Conservation (phyloP, 2,888 invertebrate genomes). For the Nymphalis c-album region DNA sequence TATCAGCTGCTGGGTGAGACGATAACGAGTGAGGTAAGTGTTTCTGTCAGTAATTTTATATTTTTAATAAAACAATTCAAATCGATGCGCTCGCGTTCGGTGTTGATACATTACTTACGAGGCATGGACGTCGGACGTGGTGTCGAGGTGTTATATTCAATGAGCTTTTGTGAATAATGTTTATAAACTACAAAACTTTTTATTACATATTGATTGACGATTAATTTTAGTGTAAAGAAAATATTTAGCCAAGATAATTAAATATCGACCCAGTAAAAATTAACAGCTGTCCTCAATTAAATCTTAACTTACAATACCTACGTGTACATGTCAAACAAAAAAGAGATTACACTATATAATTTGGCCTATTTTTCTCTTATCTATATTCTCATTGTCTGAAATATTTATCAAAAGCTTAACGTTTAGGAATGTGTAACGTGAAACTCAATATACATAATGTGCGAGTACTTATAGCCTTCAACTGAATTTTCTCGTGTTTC, state of each 20-base stretch:
- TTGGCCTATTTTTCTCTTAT: too few relatives aligned
- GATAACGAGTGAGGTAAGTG: slow-evolving; percentile 41
- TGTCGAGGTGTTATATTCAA: not conserved
- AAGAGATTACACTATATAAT: not conserved
- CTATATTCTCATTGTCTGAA: not conserved
- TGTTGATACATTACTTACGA: slow-evolving; percentile 11
- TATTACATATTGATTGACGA: not conserved
- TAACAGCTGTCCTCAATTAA: not conserved
- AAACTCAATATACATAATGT: not conserved
- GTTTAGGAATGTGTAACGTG: not conserved
- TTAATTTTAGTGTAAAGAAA: not conserved
- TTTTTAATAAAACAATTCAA: slow-evolving; percentile 2
- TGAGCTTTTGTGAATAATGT: slow-evolving; percentile 6
- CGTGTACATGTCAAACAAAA: not conserved
- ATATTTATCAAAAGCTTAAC: not conserved
- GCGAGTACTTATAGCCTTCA: not conserved
- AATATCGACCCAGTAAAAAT: not conserved
- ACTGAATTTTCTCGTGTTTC: too few relatives aligned
- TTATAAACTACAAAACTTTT: not conserved
- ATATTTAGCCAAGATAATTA: not conserved
- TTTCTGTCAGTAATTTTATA: slow-evolving; percentile 9
- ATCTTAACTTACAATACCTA: not conserved
- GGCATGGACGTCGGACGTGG: not conserved
- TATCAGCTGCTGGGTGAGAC: slow-evolving; percentile 32
- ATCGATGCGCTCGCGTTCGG: not conserved